phyloP scores from a whole-genome alignment of 1,140 invertebrate species.

The Hyles vespertilio region DNA sequence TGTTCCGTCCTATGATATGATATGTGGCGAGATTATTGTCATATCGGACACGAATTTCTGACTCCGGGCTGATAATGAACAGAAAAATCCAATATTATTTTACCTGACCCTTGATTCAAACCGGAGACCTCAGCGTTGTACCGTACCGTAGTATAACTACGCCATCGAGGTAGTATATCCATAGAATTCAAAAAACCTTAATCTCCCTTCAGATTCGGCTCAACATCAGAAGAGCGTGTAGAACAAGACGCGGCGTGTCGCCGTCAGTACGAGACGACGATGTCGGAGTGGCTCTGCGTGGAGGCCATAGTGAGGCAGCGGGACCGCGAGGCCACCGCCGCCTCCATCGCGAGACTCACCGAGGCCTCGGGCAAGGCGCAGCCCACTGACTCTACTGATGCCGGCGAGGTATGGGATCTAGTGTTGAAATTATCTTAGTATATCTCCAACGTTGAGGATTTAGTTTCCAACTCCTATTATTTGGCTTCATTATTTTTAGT shows the following conservation, averaged over 20 bases:
- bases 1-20: too few relatives aligned
- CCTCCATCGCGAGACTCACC: constrained; percentile 79
- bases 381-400: constrained; percentile 27
- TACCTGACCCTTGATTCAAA: too few relatives aligned
- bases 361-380: constrained; percentile 64
- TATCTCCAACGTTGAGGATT: too few relatives aligned
- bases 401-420: constrained; percentile 51
- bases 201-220: constrained; percentile 78
- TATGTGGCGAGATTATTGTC: too few relatives aligned
- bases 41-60: too few relatives aligned
- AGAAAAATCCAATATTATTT: too few relatives aligned
- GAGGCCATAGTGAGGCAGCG: constrained; percentile 92
- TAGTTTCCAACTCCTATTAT: too few relatives aligned
- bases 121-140: too few relatives aligned
- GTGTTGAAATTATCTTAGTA: too few relatives aligned
- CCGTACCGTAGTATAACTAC: too few relatives aligned
- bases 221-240: constrained; percentile 81
- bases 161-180: neutral
- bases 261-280: constrained; percentile 89
- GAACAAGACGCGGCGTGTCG: constrained; percentile 82
- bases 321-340: constrained; percentile 84
- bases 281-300: constrained; percentile 96
- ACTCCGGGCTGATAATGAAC: too few relatives aligned
- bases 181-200: neutral
- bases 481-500: too few relatives aligned